These are phyloP conservation scores for Penaeus indicus DNA, from an alignment of 1,140 invertebrate genomes.

Conservation along the genomic window DNA sequence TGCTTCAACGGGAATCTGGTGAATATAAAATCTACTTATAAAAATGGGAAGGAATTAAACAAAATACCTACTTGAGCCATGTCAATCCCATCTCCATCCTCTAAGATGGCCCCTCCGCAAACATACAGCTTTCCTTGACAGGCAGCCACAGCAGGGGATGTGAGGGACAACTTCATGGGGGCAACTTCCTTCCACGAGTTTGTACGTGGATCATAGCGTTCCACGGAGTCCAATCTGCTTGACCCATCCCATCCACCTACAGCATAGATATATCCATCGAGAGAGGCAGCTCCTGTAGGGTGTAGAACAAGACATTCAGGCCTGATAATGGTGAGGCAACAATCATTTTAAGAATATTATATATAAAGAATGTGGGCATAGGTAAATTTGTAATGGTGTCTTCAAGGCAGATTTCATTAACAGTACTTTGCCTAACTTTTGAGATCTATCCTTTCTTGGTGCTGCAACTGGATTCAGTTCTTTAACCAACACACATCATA, in stretches of 20 bases:
- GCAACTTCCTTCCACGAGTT: slow-evolving; percentile 74
- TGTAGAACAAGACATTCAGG: background rate
- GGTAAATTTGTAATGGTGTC: too few relatives aligned
- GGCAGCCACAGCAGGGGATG: slow-evolving; percentile 73
- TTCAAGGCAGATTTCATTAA: too few relatives aligned
- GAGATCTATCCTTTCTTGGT: too few relatives aligned
- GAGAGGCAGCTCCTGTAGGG: slow-evolving; percentile 75
- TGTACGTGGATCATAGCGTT: slow-evolving; percentile 79
- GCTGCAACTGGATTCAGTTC: too few relatives aligned
- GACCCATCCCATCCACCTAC: slow-evolving; percentile 87
- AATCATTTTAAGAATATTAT: background rate
- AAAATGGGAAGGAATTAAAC: background rate
- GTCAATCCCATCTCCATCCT: slow-evolving; percentile 73
- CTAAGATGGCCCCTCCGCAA: slow-evolving; percentile 72
- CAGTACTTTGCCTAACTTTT: too few relatives aligned
- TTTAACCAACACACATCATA: too few relatives aligned
- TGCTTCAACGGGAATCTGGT: background rate
- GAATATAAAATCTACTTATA: background rate
- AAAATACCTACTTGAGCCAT: slow-evolving; percentile 68
- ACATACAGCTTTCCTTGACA: slow-evolving; percentile 73
- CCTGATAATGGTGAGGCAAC: background rate
- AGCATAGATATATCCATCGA: slow-evolving; percentile 79
- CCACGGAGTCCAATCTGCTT: slow-evolving; percentile 83
- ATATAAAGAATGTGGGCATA: too few relatives aligned
- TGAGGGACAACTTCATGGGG: slow-evolving; percentile 76